Conservation (phyloP, 2,797 vertebrate genomes). For the Synaphobranchus kaupii region DNA sequence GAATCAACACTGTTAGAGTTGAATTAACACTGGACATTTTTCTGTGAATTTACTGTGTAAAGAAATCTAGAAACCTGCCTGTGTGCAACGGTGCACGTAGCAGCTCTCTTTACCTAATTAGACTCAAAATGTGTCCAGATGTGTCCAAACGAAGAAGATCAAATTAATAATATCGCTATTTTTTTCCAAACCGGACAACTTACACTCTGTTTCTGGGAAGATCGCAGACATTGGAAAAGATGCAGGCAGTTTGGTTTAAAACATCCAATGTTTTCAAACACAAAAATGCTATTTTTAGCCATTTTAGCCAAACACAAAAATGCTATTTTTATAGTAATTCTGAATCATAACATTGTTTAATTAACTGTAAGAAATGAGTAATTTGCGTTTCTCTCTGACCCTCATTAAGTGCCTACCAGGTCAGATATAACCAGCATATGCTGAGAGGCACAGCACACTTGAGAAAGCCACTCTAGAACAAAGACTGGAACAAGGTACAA, state of each 20-base stretch:
- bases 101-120: constrained; percentile 32
- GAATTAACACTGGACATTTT: too few relatives aligned
- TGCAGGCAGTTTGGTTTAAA: constrained; percentile 30
- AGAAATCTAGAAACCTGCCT: neutral
- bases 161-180: constrained; percentile 9
- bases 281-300: constrained; percentile 38
- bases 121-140: constrained; percentile 10
- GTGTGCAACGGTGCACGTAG: constrained; percentile 8
- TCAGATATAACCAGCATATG: neutral
- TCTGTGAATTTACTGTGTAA: too few relatives aligned
- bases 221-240: constrained; percentile 34
- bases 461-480: neutral
- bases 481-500: neutral
- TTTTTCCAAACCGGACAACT: constrained; percentile 23
- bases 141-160: neutral
- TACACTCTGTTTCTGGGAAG: constrained; percentile 37
- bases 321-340: constrained; percentile 47
- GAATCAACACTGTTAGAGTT: too few relatives aligned
- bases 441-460: neutral
- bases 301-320: constrained; percentile 38
- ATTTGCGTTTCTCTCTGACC: constrained; percentile 33
- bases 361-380: constrained; percentile 45
- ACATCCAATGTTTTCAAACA: constrained; percentile 39
- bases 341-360: constrained; percentile 51
- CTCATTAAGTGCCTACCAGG: constrained; percentile 32